A percentile compares a stretch with the other conserved stretches of the same genome.
Conservation (phyloP, 2,888 invertebrate species). For the Lepidocyrtinus sp. region DNA sequence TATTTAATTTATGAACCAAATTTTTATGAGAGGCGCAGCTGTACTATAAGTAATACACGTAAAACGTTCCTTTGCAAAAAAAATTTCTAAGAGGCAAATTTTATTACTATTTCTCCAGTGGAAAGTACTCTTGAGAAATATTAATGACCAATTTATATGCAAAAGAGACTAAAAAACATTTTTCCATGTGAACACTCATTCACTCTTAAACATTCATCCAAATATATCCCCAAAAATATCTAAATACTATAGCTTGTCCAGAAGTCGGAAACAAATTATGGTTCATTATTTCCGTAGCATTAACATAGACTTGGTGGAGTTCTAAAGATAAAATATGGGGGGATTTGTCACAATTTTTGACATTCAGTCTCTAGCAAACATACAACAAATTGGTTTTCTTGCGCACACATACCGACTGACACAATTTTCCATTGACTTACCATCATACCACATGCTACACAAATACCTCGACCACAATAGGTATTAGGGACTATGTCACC, state of each 20-base stretch:
- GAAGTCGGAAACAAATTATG: too few species aligned
- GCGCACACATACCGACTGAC: background rate
- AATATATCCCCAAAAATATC: background rate
- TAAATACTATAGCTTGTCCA: too few species aligned
- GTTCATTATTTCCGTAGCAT: too few species aligned
- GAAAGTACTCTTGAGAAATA: conserved; percentile 32
- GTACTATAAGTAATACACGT: conserved; percentile 16
- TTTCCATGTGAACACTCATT: conserved; percentile 8
- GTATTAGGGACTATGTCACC: conserved; percentile 99
- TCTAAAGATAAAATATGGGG: too few species aligned
- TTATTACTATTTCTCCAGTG: conserved; percentile 45
- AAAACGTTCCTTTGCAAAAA: too few species aligned
- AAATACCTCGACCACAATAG: conserved; percentile 99
- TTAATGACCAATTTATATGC: conserved; percentile 57
- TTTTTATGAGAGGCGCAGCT: conserved; percentile 53
- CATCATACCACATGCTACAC: conserved; percentile 99
- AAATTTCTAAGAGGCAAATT: too few species aligned
- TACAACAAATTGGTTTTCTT: too few species aligned
- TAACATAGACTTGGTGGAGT: too few species aligned
- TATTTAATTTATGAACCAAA: conserved; percentile 56
- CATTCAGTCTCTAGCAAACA: too few species aligned
- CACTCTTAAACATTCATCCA: conserved; percentile 11
- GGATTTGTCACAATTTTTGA: too few species aligned
- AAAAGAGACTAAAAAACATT: conserved; percentile 19
- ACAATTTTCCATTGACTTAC: conserved; percentile 78